Evolutionary conservation across 1,140 invertebrate species (phyloP).

Genomic region (Acromyrmex heyeri): DNA sequence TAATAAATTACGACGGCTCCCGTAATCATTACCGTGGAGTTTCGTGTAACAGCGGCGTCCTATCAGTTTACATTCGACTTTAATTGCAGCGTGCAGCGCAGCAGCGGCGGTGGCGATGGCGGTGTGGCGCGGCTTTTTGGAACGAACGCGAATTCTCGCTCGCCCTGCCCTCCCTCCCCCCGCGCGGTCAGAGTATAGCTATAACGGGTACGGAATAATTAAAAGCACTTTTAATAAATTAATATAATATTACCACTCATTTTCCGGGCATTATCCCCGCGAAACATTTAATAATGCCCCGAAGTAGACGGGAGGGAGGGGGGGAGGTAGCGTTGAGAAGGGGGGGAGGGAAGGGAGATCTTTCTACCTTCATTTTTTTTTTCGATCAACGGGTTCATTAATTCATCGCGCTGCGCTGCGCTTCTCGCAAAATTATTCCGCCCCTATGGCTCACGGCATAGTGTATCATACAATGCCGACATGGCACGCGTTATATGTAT

Average conservation of each 20-base stretch:
- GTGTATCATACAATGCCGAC: conserved; percentile 9
- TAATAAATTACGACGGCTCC: conserved; percentile 77
- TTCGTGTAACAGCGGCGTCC: conserved; percentile 74
- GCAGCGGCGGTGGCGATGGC: background rate
- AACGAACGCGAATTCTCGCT: conserved; percentile 34
- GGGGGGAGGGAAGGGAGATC: background rate
- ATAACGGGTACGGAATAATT: conserved; percentile 70
- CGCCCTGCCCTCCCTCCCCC: background rate
- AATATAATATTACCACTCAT: conserved; percentile 58
- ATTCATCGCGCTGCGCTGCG: conserved; percentile 55
- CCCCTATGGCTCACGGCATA: background rate
- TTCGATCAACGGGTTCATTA: conserved; percentile 61
- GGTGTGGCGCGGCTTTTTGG: conserved; percentile 55
- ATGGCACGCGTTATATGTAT: conserved; percentile 38
- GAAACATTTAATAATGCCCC: conserved; percentile 40
- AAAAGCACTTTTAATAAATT: conserved; percentile 70
- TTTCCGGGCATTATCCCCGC: conserved; percentile 53
- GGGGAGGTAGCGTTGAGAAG: background rate
- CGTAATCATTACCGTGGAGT: conserved; percentile 76
- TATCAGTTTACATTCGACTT: conserved; percentile 77
- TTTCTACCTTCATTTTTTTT: conserved; percentile 8
- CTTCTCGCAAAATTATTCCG: conserved; percentile 53
- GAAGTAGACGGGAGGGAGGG: conserved; percentile 38
- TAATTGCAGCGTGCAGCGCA: conserved; percentile 69
- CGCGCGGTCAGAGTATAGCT: conserved; percentile 49